Evolutionary conservation across 1,140 invertebrate species (phyloP), one percentile per base, ranked within the genome.

Genomic region (Drosophila orena): DNA sequence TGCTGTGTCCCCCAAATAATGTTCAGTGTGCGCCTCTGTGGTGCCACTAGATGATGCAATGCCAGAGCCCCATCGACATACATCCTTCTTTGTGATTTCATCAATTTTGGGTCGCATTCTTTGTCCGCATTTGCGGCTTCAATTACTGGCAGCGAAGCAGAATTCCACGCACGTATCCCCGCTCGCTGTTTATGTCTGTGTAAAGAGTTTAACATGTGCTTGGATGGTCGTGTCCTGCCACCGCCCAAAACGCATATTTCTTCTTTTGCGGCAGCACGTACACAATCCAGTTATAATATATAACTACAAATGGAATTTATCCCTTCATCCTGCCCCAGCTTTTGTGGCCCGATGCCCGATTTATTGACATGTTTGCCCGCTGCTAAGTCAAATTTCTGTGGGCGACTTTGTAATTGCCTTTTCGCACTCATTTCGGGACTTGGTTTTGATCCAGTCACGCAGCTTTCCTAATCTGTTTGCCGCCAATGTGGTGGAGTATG

Each of bases 141-240:
- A 80, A 89, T 89, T 89, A 84, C 84, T 71, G 35, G 50, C 20
- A 61, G 57, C 59, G 85, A 50, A 37, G 70, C 77, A 64, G 85
- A 77, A 89, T 89, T 81, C 84, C 43, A 80, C 68, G 80, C 84
- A 89, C 84, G 84, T 89, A 89, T 77, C 71, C 60, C 79, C 72
- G 72, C 44, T 74, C 85, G 68, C 77, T 84, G 73, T 89, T 89
- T 89, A 89, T 89, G 84, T 89, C 69, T 75, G 77, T 90, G 84
- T 89, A 84, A 89, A 89, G 77, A 89, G 84, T 89, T 89, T 89
- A 89, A 89, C 77, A 84, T 89, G 79, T 89, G 76, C 84, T 86
- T 50, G 34, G 42, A 38, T 46, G 72, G 37, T 56, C 40, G 20
- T 55, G 57, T 59, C 53, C 52, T 52, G 56, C 77, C 68, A 70